Evolutionary conservation across 2,888 invertebrate genomes (phyloP).

Genomic region (Brassicogethes aeneus): DNA sequence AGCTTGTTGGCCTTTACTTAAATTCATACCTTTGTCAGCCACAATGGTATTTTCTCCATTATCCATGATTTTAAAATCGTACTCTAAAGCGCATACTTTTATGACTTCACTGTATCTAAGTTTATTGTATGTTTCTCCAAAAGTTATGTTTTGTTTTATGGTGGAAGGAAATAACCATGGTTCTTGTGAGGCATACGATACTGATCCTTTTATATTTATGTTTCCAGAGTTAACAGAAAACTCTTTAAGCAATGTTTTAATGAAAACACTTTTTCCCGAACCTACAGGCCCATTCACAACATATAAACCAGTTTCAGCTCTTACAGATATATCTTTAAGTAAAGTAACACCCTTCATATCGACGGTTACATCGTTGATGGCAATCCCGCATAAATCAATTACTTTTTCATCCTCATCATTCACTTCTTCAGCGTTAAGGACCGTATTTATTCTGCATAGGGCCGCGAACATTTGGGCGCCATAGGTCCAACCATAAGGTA

Average conservation of each 20-base stretch:
- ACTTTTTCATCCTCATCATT: too few species aligned
- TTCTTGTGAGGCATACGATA: conserved; percentile 48
- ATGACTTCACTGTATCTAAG: conserved; percentile 49
- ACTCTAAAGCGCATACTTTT: conserved; percentile 49
- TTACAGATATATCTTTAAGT: conserved; percentile 36
- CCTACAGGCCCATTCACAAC: conserved; percentile 55
- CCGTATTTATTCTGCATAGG: conserved; percentile 8
- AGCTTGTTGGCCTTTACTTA: conserved; percentile 75
- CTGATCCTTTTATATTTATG: conserved; percentile 38
- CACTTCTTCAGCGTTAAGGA: conserved; percentile 10
- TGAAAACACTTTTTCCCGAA: conserved; percentile 45
- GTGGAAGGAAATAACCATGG: conserved; percentile 48
- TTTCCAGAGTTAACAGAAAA: conserved; percentile 30
- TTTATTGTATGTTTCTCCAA: conserved; percentile 52
- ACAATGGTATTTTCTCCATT: conserved; percentile 64
- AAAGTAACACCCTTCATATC: conserved; percentile 12
- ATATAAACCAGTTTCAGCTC: conserved; percentile 35
- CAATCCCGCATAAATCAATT: conserved; percentile 1
- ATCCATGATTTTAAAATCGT: conserved; percentile 61
- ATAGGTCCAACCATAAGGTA: conserved; percentile 10
- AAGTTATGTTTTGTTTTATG: conserved; percentile 64
- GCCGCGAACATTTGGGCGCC: conserved; percentile 11
- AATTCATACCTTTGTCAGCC: conserved; percentile 65
- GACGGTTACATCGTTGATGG: conserved; percentile 5
- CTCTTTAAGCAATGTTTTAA: conserved; percentile 33